phyloP scores from a whole-genome alignment of 2,113 vertebrate species.

The Globicephala melas region DNA sequence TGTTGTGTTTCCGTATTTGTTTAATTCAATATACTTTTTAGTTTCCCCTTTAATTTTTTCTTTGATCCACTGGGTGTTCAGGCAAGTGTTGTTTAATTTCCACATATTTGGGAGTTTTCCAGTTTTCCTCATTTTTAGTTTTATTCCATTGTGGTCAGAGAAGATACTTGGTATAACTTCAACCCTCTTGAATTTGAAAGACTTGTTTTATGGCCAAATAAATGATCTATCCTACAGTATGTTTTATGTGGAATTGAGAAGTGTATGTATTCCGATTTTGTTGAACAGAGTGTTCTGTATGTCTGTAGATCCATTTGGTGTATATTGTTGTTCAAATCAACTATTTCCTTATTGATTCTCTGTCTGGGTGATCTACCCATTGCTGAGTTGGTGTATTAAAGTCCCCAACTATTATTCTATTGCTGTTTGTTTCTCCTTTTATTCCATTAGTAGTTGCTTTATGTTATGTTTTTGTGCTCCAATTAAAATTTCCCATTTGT shows the following conservation, averaged over 20 bases:
- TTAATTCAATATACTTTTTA: background rate
- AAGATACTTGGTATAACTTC: background rate
- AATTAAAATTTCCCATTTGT: background rate
- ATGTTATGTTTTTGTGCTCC: background rate
- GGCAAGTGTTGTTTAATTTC: background rate
- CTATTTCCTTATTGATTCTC: background rate
- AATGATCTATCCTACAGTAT: background rate
- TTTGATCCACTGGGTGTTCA: background rate
- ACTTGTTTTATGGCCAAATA: background rate
- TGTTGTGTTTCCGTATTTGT: background rate
- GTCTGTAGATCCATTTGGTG: background rate
- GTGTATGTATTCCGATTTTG: background rate
- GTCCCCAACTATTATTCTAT: background rate
- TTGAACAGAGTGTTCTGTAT: background rate
- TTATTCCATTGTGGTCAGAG: background rate
- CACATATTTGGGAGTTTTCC: background rate
- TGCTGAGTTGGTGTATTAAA: background rate
- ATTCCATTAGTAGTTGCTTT: background rate
- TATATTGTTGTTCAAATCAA: background rate
- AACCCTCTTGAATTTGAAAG: background rate
- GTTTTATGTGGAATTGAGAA: background rate
- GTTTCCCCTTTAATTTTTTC: background rate
- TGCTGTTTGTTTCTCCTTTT: background rate
- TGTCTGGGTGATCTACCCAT: background rate
- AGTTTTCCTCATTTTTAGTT: background rate